phyloP scores from a whole-genome alignment of 2,797 vertebrate species.

The Gallinago nigripennis region DNA sequence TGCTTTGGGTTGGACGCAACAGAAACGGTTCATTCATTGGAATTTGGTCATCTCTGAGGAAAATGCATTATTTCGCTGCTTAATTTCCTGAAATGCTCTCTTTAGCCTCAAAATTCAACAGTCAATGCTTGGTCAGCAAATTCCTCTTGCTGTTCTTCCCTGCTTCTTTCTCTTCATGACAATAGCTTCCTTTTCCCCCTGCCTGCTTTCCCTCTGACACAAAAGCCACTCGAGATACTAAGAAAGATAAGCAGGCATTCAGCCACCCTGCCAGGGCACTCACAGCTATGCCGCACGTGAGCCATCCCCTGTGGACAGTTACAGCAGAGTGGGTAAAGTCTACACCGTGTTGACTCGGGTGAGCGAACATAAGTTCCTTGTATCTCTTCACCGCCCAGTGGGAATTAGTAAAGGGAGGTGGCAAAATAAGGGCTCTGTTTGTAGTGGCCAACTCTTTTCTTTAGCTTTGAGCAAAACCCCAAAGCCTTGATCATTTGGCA shows the following conservation, averaged over 20 bases:
- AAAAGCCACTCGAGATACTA: slow-evolving; percentile 27
- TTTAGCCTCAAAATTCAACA: slow-evolving; percentile 9
- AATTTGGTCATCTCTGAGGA: background rate
- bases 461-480: background rate
- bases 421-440: background rate
- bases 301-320: background rate
- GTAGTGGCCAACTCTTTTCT: background rate
- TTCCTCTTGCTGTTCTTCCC: slow-evolving; percentile 19
- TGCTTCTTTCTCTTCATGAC: background rate
- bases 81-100: slow-evolving; percentile 33
- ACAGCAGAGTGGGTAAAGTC: background rate
- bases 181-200: background rate
- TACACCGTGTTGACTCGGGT: background rate
- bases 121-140: slow-evolving; percentile 27
- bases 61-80: background rate
- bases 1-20: background rate
- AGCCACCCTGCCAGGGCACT: slow-evolving; percentile 4
- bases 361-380: background rate
- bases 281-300: background rate
- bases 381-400: background rate
- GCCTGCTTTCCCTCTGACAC: slow-evolving; percentile 54
- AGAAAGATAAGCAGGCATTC: slow-evolving; percentile 37
- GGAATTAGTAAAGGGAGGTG: background rate
- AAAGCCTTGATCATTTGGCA: slow-evolving; percentile 16
- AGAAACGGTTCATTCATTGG: background rate